Evolutionary conservation across 2,797 vertebrate species (phyloP).

Genomic region (Eidolon dupreanum): DNA sequence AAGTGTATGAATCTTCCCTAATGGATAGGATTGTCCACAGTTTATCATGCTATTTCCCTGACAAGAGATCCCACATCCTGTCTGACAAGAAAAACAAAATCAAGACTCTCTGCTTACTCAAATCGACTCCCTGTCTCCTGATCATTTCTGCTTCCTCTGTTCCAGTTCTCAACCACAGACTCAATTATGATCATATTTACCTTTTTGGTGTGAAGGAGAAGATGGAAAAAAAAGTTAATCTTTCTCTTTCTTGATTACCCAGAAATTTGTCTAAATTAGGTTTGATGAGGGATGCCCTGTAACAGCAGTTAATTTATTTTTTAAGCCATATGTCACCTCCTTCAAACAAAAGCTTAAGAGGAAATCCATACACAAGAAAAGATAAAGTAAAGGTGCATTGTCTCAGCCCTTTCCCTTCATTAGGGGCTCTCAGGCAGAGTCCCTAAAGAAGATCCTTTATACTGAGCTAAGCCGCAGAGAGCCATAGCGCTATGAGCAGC

Average conservation of each 20-base stretch:
- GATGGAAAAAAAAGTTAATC: neutral
- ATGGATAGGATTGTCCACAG: constrained; percentile 16
- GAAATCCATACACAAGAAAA: neutral
- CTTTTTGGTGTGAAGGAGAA: neutral
- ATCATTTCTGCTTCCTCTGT: constrained; percentile 4
- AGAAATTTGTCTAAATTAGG: neutral
- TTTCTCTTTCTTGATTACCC: neutral
- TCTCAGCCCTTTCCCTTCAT: neutral
- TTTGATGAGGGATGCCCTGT: neutral
- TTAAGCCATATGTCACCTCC: neutral
- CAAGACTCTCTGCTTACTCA: constrained; percentile 14
- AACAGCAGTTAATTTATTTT: neutral
- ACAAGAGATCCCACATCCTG: constrained; percentile 4
- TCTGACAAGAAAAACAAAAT: constrained; percentile 43
- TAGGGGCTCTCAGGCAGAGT: neutral
- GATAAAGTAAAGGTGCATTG: neutral
- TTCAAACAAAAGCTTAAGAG: neutral
- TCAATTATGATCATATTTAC: neutral
- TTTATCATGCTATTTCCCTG: neutral
- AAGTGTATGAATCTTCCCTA: constrained; percentile 39
- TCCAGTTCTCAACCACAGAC: neutral
- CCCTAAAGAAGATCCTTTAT: neutral
- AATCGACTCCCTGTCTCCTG: neutral
- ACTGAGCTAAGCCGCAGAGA: neutral
- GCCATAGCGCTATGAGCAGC: neutral